Evolutionary conservation across 2,888 invertebrate species (phyloP), one percentile per base, ranked within the genome.

Genomic region (Octonoba sinensis): DNA sequence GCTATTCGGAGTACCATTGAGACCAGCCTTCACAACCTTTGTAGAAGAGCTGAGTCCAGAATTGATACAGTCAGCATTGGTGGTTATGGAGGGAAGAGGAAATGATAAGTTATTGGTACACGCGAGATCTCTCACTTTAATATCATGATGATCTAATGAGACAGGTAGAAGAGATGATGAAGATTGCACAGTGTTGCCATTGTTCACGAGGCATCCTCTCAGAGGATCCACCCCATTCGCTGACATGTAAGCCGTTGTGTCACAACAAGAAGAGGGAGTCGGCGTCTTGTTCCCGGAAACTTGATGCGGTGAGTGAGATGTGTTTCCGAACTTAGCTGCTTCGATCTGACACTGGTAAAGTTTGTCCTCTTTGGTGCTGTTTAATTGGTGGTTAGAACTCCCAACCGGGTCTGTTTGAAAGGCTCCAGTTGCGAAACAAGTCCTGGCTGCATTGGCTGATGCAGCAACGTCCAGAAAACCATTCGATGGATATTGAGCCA

Each of bases 391-490:
- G 60, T 51, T 54, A 24, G 57, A 54, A 16, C 11, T 18, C n/a
- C 13, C 18, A 6, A 44, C 27, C 11, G 66, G 16, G 15, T 67
- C 75, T 8, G 71, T 56, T 12, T 65, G 71, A 54, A 70, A 74
- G 20, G 75, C 27, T 8, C 67, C 69, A 24, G 77, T n/a, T 16
- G 75, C 72, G 46, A 83, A 79, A 65, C 84, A 82, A 82, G 78
- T 83, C 64, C 83, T 64, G 13, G 82, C 72, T 15, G 82, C 72
- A 3, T 70, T 64, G 0, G 87, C 95, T 95, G 66, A 83, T 66
- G 60, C 84, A 72, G 64, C 74, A 84, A 93, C 93, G 87, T 94
- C 94, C 78, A 96, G 90, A 89, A 96, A 96, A 6, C 95, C 95
- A 86, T 95, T 95, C 49, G 85, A 82, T 49, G 77, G 93, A 81